Evolutionary conservation across 2,797 vertebrate genomes (phyloP).

Genomic region (Coccyzus lansbergi): DNA sequence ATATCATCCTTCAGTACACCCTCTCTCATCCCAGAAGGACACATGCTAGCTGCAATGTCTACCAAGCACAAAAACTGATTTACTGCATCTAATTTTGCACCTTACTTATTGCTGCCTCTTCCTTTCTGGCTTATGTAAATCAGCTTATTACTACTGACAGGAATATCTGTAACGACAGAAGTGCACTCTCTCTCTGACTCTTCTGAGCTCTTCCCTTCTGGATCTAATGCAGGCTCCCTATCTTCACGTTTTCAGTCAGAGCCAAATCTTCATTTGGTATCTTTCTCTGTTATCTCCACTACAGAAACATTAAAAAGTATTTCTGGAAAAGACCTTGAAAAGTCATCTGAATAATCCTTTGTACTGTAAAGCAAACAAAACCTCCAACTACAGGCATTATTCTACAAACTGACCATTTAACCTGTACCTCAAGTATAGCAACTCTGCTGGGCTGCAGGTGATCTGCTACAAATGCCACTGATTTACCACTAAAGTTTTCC

Average conservation of each 20-base stretch:
- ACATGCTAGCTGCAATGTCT: neutral
- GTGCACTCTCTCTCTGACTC: too few relatives aligned
- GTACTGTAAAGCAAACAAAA: neutral
- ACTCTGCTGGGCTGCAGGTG: neutral
- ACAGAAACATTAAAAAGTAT: neutral
- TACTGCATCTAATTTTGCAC: neutral
- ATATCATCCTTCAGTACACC: neutral
- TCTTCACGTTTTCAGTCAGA: neutral
- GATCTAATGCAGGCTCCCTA: neutral
- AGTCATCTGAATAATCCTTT: neutral
- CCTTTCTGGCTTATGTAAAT: neutral
- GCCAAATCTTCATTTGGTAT: neutral
- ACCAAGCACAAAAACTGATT: neutral
- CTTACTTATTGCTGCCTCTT: neutral
- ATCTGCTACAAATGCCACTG: neutral
- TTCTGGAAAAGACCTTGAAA: neutral
- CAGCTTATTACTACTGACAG: neutral
- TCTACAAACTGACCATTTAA: neutral
- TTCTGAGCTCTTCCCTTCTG: neutral
- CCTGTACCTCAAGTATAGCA: neutral
- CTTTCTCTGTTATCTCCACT: neutral
- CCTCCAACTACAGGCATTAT: rapidly evolving
- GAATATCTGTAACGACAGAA: neutral
- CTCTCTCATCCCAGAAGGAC: neutral
- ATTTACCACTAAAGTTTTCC: neutral